Base-by-base conservation (phyloP, 2,113 vertebrate genomes). In the Lasiurus cinereus region DNA sequence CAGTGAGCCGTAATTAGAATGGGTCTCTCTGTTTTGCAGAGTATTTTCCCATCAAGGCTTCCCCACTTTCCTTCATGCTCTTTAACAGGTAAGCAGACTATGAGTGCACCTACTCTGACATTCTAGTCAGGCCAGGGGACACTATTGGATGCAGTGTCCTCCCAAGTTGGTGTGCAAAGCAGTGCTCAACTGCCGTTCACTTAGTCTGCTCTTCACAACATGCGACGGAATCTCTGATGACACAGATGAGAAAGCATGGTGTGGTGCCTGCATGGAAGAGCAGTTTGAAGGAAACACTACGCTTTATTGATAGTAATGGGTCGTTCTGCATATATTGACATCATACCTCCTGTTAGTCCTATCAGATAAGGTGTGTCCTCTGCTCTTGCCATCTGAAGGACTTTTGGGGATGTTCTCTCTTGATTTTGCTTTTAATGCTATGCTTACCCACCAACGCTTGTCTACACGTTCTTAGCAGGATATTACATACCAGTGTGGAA, bases 1-100 rank as follows among this genome's bases (percentile, higher is more conserved):
- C 62, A 13, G 14, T 24, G 48, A 84, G 56, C 27, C 56, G 73
- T 92, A 85, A 94, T 96, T 90, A 90, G 78, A 85, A 90, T n/a
- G 48, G 15, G 13, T 92, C 52, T 92, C 15, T 92, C 33, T 90
- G 62, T 76, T 73, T 67, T 83, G 46, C 62, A 54, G 29, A 74
- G 31, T 48, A 56, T 56, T 73, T 97, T 70, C 56, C 88, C 62
- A 64, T 22, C 13, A 62, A 59, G 48, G 46, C 29, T 13, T 83
- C 72, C 31, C 8, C 7, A 6, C 48, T 10, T 15, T 59, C 43
- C 76, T 91, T 76, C 50, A 3, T 3, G n/a, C 56, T 79, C 70
- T 77, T 92, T 95, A 72, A 46, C 85, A 87, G 48, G 36, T 27
- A 86, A 86, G 43, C 29, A 91, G 50, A 56, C n/a, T 5, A 0